These are phyloP conservation scores for Hystrix brachyura DNA, from an alignment of 2,113 vertebrate species.

Conservation along the genomic window DNA sequence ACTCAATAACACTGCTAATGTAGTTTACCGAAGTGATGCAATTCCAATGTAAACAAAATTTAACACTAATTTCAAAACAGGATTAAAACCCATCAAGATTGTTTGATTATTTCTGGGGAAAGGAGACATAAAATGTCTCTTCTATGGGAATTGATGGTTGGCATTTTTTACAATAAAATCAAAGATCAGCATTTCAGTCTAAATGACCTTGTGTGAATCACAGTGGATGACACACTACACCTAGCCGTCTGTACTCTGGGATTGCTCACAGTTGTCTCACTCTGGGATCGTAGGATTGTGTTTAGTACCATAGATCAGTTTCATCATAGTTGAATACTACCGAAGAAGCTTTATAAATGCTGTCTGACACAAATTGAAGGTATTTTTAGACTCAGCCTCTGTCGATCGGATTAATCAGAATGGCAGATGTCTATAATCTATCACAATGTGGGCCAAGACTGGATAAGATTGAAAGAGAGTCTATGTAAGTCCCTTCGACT, in stretches of 20 bases:
- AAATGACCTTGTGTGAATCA: neutral
- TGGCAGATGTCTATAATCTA: neutral
- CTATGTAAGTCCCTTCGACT: rapidly evolving
- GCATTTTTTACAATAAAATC: neutral
- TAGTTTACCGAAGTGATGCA: neutral
- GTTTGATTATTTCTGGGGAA: neutral
- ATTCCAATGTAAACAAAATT: neutral
- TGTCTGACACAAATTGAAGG: neutral
- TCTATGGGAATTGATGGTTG: neutral
- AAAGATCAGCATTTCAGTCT: neutral
- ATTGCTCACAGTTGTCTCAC: neutral
- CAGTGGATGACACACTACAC: neutral
- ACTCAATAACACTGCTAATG: neutral
- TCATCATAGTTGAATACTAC: neutral
- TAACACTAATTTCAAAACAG: neutral
- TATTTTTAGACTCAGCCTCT: neutral
- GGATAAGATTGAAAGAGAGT: neutral
- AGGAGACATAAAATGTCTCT: neutral
- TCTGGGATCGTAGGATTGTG: neutral
- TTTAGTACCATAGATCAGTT: neutral
- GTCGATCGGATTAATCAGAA: neutral
- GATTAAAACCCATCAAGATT: neutral
- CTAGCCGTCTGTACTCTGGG: neutral
- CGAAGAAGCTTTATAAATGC: neutral
- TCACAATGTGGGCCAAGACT: neutral